phyloP scores from a whole-genome alignment of 2,888 invertebrate genomes.

The Aromia moschata region DNA sequence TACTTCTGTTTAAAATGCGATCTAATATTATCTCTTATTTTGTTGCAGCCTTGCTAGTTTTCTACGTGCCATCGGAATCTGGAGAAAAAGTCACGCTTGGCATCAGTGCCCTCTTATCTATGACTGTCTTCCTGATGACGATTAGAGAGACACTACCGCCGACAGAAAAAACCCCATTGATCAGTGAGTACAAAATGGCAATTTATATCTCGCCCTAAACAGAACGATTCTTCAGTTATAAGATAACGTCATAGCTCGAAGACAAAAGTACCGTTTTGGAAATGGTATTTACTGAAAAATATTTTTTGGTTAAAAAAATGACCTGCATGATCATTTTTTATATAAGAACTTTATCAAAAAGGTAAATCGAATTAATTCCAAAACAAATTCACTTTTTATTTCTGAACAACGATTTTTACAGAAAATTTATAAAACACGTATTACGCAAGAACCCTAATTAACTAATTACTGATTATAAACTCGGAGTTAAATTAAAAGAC shows the following conservation, averaged over 20 bases:
- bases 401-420: no score
- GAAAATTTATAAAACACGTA: no score
- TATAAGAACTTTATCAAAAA: neutral
- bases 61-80: conserved; percentile 88
- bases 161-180: conserved; percentile 86
- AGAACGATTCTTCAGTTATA: no score
- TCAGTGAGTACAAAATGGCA: conserved; percentile 73
- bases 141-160: conserved; percentile 87
- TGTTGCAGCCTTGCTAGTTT: conserved; percentile 77
- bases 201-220: no score
- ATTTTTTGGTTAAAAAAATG: no score
- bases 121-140: conserved; percentile 90
- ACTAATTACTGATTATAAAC: neutral
- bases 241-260: no score
- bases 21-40: conserved; percentile 12
- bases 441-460: no score
- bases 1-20: no score
- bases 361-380: neutral
- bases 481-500: neutral
- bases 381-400: no score
- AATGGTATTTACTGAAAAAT: no score
- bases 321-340: neutral
- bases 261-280: no score
- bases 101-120: conserved; percentile 86
- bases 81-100: conserved; percentile 89